Base-by-base conservation (phyloP, 2,113 vertebrate genomes). In the Perca flavescens region DNA sequence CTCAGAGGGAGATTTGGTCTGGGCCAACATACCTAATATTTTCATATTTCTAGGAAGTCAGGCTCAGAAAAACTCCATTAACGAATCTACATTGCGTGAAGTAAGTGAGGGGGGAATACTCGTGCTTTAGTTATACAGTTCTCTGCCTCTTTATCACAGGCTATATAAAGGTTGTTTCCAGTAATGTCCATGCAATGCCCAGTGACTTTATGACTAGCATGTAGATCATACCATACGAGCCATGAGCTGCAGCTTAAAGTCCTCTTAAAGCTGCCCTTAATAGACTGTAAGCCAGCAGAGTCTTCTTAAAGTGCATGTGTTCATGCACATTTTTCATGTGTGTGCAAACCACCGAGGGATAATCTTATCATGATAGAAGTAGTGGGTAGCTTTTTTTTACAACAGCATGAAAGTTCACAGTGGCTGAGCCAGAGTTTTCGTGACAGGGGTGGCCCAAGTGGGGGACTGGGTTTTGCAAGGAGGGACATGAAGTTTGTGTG, bases 231-330 rank as follows among this genome's bases (percentile, higher is more conserved):
- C 12, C 52, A 58, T 78, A 25, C 72, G 77, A 82, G 22, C 68
- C 54, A 57, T 66, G 52, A 82, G 56, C 75, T 50, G 49, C 56
- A 52, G 14, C 58, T 58, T 1, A 74, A 70, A 85, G 13, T 79
- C 66, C 8, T 52, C 40, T 43, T 78, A 34, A 83, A 80, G 73
- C 66, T 22, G n/a, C 7, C 4, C 28, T 67, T 62, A 22, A 17
- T 12, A 15, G 31, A 6, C 50, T 60, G 34, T 21, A 34, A 53
- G 36, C 50, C 72, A 25, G 56, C 9, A 61, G 43, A 58, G 13
- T 40, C 13, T 21, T 53, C 5, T 77, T 70, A 70, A 65, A 64
- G 34, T 22, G 40, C 62, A 73, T 16, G 9, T 43, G 34, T n/a
- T n/a, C 14, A 60, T 57, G 34, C 22, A 16, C 66, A 0, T 8